Base-by-base conservation (phyloP, 2,113 vertebrate species). In the Barnardius zonarius region DNA sequence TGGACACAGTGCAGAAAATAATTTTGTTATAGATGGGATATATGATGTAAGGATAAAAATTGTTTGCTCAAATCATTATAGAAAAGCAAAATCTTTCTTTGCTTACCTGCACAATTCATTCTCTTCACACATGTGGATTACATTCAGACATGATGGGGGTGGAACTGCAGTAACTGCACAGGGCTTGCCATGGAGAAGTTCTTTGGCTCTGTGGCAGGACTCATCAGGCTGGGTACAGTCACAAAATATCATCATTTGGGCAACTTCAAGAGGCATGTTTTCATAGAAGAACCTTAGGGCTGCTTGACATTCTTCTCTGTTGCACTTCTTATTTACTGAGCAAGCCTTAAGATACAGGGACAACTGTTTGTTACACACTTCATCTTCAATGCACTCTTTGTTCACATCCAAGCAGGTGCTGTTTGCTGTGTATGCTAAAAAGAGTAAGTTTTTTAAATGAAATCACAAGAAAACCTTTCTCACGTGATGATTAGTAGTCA, bases 231-330 rank as follows among this genome's bases (percentile, higher is more conserved):
- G 94, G 59, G 92, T 75, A 44, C 99, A 99, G 54, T 98, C 96
- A 84, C 99, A 99, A 95, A 99, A 98, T 63, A 96, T 98, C 97
- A 99, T 93, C 98, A 98, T 98, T 91, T 99, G 98, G 62, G 98
- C 98, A 74, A 98, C 86, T 46, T 97, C 97, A 49, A 88, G 96
- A 37, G 98, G 98, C 97, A 98, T 98, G 46, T 97, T 97, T 77
- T 54, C 55, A 68, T 99, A 99, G 97, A 99, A 99, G 93, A 93
- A 95, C 76, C 93, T 96, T 59, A 98, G 96, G 41, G 95, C 98
- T 72, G 54, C 90, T 93, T 97, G 98, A 93, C 99, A 99, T n/a
- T 70, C 97, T 39, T 97, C 96, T n/a, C 88, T 64, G 54, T 98
- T 88, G 51, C 99, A 99, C 14, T 93, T 97, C 75, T 95, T 97